Evolutionary conservation across 2,888 invertebrate genomes (phyloP).

Genomic region (Athripsodes cinereus): DNA sequence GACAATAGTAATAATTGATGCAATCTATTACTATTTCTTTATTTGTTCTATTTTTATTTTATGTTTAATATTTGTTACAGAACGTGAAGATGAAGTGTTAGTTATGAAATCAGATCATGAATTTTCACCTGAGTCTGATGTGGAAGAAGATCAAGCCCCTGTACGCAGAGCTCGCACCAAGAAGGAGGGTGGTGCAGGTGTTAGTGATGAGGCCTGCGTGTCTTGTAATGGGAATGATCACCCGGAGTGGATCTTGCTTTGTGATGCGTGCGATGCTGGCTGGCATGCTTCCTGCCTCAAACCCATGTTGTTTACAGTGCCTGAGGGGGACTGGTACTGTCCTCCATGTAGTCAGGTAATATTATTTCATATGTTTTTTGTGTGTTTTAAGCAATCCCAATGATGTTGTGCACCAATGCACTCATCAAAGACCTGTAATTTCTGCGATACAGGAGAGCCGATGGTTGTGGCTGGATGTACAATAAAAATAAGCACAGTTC

Average conservation of each 20-base stretch:
- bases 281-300: slow-evolving; percentile 95
- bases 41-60: background rate
- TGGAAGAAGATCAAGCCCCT: slow-evolving; percentile 68
- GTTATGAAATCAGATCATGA: slow-evolving; percentile 78
- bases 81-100: slow-evolving; percentile 43
- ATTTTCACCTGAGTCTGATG: slow-evolving; percentile 86
- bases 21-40: too few relatives aligned
- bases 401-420: too few relatives aligned
- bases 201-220: slow-evolving; percentile 74
- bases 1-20: too few relatives aligned
- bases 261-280: slow-evolving; percentile 93
- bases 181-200: slow-evolving; percentile 47
- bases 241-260: slow-evolving; percentile 95
- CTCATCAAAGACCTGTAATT: too few relatives aligned
- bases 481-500: too few relatives aligned
- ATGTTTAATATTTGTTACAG: slow-evolving; percentile 21
- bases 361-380: background rate
- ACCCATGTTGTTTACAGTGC: slow-evolving; percentile 88
- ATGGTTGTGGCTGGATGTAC: too few relatives aligned
- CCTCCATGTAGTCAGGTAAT: slow-evolving; percentile 94
- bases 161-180: slow-evolving; percentile 78
- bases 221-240: slow-evolving; percentile 89
- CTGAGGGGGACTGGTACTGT: slow-evolving; percentile 97
- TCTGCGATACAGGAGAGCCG: too few relatives aligned
- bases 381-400: too few relatives aligned